phyloP scores from a whole-genome alignment of 2,797 vertebrate species.

The Streptopelia turtur region DNA sequence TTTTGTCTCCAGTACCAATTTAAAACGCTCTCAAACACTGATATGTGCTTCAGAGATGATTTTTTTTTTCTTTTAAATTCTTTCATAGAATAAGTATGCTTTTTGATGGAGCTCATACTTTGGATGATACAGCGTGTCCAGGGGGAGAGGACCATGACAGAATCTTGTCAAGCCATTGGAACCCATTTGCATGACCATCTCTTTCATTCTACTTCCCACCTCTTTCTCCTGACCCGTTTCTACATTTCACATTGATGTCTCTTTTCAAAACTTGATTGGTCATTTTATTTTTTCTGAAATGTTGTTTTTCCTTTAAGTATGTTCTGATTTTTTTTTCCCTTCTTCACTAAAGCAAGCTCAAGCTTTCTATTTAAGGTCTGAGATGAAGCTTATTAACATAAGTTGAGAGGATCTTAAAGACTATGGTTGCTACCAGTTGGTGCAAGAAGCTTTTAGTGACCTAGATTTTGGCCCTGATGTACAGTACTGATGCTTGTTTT shows the following conservation, averaged over 20 bases:
- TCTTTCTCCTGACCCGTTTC: background rate
- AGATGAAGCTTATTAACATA: background rate
- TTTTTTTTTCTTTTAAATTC: background rate
- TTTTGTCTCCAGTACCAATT: background rate
- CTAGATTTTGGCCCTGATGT: background rate
- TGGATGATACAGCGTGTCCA: background rate
- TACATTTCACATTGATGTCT: background rate
- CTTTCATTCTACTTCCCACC: fast-evolving
- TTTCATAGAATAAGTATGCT: background rate
- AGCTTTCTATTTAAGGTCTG: background rate
- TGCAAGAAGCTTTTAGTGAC: conserved; percentile 46
- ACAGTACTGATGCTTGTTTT: background rate
- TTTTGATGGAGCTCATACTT: background rate
- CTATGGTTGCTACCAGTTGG: background rate
- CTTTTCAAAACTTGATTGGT: background rate
- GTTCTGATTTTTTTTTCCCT: background rate
- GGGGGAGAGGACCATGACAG: background rate
- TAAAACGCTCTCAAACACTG: background rate
- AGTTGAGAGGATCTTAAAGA: background rate
- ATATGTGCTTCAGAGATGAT: background rate
- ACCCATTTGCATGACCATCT: fast-evolving
- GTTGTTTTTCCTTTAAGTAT: background rate
- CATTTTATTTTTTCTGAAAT: background rate
- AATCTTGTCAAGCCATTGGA: background rate
- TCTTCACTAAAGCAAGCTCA: background rate